Conservation (phyloP, 2,113 vertebrate genomes). For the Heptranchias perlo region DNA sequence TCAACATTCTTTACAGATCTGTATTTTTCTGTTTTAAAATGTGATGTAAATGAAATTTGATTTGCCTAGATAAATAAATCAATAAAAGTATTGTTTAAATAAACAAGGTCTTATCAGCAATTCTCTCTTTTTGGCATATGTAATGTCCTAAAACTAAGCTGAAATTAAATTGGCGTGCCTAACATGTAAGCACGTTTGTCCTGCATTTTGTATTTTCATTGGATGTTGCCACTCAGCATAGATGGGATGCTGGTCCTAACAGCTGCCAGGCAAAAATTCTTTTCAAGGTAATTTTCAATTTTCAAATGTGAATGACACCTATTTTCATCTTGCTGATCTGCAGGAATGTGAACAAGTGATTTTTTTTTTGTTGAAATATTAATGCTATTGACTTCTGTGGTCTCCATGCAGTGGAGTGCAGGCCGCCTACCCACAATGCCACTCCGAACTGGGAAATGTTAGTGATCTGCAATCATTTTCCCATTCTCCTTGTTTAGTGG, state of each 20-base stretch:
- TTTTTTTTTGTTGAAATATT: neutral
- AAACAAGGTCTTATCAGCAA: neutral
- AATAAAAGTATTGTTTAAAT: constrained; percentile 27
- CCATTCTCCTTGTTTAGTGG: neutral
- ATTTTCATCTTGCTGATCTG: neutral
- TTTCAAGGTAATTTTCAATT: neutral
- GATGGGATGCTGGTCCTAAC: neutral
- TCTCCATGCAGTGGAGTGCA: neutral
- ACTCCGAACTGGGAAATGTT: neutral
- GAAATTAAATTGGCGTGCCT: neutral
- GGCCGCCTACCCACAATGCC: neutral
- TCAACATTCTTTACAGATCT: constrained; percentile 9
- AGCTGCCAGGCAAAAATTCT: neutral
- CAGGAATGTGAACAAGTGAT: neutral
- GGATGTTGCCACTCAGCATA: neutral
- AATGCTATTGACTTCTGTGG: neutral
- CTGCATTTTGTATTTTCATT: neutral
- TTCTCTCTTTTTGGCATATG: neutral
- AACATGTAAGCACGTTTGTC: neutral
- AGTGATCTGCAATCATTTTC: neutral
- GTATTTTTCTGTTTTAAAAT: constrained; percentile 34
- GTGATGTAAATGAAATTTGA: constrained; percentile 19
- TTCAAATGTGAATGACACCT: neutral
- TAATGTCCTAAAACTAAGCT: neutral
- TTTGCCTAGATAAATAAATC: neutral